A percentile compares a stretch with the other conserved stretches of the same genome.
These are phyloP conservation scores for Heterochromis multidens DNA, from an alignment of 2,113 vertebrate species.

Conservation along the genomic window DNA sequence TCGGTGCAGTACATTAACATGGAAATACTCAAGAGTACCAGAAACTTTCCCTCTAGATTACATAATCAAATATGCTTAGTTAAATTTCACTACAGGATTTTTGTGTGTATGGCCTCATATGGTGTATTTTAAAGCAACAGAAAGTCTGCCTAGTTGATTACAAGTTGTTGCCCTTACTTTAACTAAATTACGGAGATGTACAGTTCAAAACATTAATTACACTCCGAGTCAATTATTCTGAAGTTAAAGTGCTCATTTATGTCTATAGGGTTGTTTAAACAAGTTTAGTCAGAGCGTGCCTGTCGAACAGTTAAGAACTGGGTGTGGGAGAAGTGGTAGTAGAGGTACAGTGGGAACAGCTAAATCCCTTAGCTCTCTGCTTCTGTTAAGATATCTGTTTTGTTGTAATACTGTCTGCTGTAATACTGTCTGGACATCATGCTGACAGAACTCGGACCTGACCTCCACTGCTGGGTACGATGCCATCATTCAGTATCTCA, in stretches of 20 bases:
- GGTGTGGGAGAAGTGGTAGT: background rate
- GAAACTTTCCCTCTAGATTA: background rate
- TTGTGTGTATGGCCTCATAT: background rate
- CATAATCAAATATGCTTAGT: background rate
- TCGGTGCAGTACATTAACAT: no score
- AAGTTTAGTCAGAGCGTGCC: background rate
- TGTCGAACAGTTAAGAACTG: background rate
- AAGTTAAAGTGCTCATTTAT: background rate
- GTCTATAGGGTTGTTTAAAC: background rate
- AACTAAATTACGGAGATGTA: slow-evolving; percentile 46
- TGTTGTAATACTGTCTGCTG: background rate
- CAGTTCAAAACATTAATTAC: slow-evolving; percentile 45
- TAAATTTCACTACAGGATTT: background rate
- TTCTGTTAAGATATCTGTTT: background rate
- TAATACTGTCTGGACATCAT: background rate
- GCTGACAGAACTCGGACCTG: slow-evolving; percentile 81
- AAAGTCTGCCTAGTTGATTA: slow-evolving; percentile 11
- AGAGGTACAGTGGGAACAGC: background rate
- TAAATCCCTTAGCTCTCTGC: background rate
- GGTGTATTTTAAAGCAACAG: background rate
- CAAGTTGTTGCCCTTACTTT: background rate
- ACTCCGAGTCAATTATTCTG: background rate
- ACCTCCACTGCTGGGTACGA: slow-evolving; percentile 87
- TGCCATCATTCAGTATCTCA: slow-evolving; percentile 86
- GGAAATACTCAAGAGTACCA: background rate